Base-by-base conservation (phyloP, 1,140 invertebrate genomes). In the Zaprionus gabonicus region DNA sequence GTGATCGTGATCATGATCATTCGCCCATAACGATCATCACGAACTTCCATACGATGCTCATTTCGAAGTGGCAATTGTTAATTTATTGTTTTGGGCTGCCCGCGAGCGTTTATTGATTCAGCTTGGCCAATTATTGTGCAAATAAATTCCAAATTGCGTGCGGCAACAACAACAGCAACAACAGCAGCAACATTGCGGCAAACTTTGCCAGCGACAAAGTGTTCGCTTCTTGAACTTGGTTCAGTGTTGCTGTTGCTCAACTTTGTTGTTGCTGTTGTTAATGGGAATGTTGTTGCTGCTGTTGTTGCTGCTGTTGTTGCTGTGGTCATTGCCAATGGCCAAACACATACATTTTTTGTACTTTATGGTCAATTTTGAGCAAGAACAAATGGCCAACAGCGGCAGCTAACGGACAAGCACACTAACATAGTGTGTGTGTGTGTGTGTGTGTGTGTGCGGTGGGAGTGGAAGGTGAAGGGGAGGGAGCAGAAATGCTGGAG, bases 61-160 rank as follows among this genome's bases (percentile, higher is more conserved):
- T 74, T 74, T 15, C 69, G 41, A 64, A 66, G 80, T 87, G 80
- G 77, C 77, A 87, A 83, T 83, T 78, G 80, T 80, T 70, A 87
- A 87, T 88, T 87, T 87, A 88, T 87, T 78, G 77, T 67, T 87
- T 86, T 69, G 65, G 80, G 73, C 69, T 76, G 79, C 72, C 84
- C 80, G 72, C 69, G 62, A 88, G 84, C 83, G 68, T 78, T 87
- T 87, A 83, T 87, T 87, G 84, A 87, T 87, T 83, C 83, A 80
- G 81, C 78, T 87, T 87, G 87, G 83, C 83, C 83, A 87, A 87
- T 87, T 87, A 87, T 87, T 81, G 83, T 83, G 84, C 82, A 87
- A 87, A 87, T 87, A 87, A 87, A 87, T 88, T 87, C 83, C 80
- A 83, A 87, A 86, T 87, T 86, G 83, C 80, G 80, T 87, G 73